A percentile compares a stretch with the other conserved stretches of the same genome.
phyloP scores from a whole-genome alignment of 2,797 vertebrate species.

The Acropternis orthonyx region DNA sequence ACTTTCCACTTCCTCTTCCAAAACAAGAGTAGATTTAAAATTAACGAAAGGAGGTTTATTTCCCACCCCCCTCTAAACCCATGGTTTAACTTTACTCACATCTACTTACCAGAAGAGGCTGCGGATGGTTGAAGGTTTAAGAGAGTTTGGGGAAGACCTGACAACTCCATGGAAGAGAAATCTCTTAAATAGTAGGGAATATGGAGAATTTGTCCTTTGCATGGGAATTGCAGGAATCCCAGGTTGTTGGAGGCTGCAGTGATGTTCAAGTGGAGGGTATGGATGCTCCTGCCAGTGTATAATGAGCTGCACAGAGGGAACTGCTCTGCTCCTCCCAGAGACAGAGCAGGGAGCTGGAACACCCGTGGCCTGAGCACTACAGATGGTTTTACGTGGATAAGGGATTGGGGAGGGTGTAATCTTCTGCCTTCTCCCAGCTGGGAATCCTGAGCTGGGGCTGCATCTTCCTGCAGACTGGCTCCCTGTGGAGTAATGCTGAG shows the following conservation, averaged over 20 bases:
- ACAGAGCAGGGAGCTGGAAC: background rate
- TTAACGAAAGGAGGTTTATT: background rate
- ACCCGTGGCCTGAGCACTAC: background rate
- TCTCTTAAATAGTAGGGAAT: background rate
- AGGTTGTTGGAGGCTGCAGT: background rate
- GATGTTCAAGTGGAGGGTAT: fast-evolving
- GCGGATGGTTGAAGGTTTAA: background rate
- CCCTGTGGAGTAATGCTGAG: background rate
- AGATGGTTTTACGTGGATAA: background rate
- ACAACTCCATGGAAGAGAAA: background rate
- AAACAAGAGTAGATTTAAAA: background rate
- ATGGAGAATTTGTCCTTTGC: background rate
- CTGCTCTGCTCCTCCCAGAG: background rate
- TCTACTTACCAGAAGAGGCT: background rate
- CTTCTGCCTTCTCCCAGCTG: background rate
- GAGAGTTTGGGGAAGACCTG: background rate
- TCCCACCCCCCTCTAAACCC: fast-evolving
- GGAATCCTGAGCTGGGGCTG: background rate
- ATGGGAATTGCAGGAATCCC: background rate
- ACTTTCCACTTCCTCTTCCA: background rate
- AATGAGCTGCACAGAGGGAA: background rate
- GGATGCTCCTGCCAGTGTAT: background rate
- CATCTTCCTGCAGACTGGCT: background rate
- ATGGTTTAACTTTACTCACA: background rate
- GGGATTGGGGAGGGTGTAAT: background rate